A percentile compares a stretch with the other conserved stretches of the same genome.
phyloP scores from a whole-genome alignment of 1,140 invertebrate species.

The Ceratosolen fusciceps region DNA sequence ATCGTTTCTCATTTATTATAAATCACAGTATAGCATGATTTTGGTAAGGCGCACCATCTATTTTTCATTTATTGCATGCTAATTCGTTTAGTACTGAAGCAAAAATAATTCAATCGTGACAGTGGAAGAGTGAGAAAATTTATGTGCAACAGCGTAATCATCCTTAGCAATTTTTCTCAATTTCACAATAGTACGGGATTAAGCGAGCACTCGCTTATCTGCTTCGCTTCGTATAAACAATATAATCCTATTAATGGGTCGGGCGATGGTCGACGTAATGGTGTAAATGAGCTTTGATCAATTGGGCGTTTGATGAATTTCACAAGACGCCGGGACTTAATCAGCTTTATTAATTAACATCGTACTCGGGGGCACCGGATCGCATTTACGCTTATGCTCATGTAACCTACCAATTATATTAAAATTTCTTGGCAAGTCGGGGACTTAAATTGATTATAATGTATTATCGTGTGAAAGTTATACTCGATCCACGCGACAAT shows the following conservation, averaged over 20 bases:
- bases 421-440: not conserved
- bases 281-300: not conserved
- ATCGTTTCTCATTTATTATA: not conserved
- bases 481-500: not conserved
- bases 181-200: constrained; percentile 26
- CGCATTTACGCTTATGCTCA: too few relatives aligned
- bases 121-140: constrained; percentile 19
- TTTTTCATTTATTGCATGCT: not conserved
- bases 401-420: too few relatives aligned
- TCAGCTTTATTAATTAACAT: constrained; percentile 36
- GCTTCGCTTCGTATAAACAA: not conserved
- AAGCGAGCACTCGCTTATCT: not conserved
- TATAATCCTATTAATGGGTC: not conserved
- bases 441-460: too few relatives aligned
- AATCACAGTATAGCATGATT: not conserved
- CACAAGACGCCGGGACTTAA: not conserved
- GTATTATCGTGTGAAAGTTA: not conserved
- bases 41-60: not conserved
- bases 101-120: constrained; percentile 39
- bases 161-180: constrained; percentile 45
- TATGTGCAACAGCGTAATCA: not conserved
- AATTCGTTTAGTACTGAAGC: not conserved
- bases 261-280: constrained; percentile 38
- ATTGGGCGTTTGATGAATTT: constrained; percentile 35
- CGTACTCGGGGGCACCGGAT: not conserved